Conservation (phyloP, 1,140 invertebrate genomes). For the Spodoptera frugiperda region DNA sequence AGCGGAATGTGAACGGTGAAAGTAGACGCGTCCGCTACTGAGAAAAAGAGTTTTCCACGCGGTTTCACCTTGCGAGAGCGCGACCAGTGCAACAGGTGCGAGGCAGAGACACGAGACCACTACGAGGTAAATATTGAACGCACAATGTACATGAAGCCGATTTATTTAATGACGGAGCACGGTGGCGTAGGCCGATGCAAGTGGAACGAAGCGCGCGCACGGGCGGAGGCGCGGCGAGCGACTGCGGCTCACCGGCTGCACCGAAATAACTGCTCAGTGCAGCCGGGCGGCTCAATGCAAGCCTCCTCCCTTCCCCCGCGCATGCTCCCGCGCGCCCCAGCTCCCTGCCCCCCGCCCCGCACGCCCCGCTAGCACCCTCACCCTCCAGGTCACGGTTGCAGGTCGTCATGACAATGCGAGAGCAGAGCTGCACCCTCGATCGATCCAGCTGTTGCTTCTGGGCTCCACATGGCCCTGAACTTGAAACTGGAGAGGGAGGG, state of each 20-base stretch:
- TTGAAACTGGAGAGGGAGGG: slow-evolving; percentile 53
- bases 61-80: slow-evolving; percentile 78
- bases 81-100: slow-evolving; percentile 72
- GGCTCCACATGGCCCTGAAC: slow-evolving; percentile 73
- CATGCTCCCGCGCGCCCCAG: slow-evolving; percentile 28
- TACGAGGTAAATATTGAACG: slow-evolving; percentile 36
- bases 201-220: slow-evolving; percentile 68
- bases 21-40: slow-evolving; percentile 80
- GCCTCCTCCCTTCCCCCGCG: slow-evolving; percentile 49
- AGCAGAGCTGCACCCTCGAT: slow-evolving; percentile 65
- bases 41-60: slow-evolving; percentile 84
- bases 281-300: slow-evolving; percentile 78
- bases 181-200: slow-evolving; percentile 62
- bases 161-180: slow-evolving; percentile 56
- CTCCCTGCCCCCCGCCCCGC: slow-evolving; percentile 33
- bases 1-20: slow-evolving; percentile 82
- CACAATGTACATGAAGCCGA: slow-evolving; percentile 40
- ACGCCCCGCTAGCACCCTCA: slow-evolving; percentile 38
- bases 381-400: slow-evolving; percentile 79
- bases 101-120: slow-evolving; percentile 46
- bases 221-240: slow-evolving; percentile 70
- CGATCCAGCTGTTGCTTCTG: slow-evolving; percentile 82
- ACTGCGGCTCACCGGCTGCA: slow-evolving; percentile 77
- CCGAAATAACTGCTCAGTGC: slow-evolving; percentile 83
- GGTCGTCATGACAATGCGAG: slow-evolving; percentile 71